A percentile compares a stretch with the other conserved stretches of the same genome.
Evolutionary conservation across 2,113 vertebrate species (phyloP).

Genomic region (Litocranius walleri): DNA sequence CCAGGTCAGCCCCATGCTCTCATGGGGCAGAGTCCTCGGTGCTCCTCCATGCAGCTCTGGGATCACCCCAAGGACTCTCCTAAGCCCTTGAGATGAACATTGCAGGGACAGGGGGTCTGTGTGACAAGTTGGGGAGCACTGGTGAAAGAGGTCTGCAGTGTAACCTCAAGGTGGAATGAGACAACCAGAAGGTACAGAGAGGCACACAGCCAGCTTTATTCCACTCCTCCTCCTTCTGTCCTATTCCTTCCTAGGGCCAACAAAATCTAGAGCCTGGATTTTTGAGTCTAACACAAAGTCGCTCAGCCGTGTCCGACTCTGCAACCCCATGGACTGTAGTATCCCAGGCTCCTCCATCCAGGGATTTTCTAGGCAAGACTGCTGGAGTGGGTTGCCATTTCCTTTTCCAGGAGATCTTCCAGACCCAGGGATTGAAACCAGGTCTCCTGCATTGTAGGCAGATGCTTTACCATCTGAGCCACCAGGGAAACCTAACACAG

Average conservation of each 20-base stretch:
- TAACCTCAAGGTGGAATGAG: background rate
- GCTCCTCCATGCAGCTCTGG: background rate
- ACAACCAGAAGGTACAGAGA: background rate
- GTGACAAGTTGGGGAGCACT: background rate
- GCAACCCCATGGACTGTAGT: background rate
- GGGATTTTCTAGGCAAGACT: background rate
- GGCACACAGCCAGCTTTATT: fast-evolving
- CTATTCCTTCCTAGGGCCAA: background rate
- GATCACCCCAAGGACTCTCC: background rate
- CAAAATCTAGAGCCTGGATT: background rate
- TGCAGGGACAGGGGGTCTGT: background rate
- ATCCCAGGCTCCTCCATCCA: background rate
- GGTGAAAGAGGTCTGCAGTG: fast-evolving
- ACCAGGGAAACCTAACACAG: background rate
- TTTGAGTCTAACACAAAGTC: background rate
- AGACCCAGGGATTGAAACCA: background rate
- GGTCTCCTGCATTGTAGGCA: background rate
- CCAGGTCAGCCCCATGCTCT: background rate
- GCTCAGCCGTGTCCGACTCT: background rate
- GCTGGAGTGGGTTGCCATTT: background rate
- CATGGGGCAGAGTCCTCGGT: background rate
- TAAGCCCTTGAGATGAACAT: fast-evolving
- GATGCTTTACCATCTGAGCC: background rate
- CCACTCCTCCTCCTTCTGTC: background rate
- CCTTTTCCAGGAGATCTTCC: background rate